Percentiles rank a stretch among this genome's conserved stretches.
These are phyloP conservation scores for Tiliacea aurago DNA, from an alignment of 2,888 invertebrate genomes.

Conservation along the genomic window DNA sequence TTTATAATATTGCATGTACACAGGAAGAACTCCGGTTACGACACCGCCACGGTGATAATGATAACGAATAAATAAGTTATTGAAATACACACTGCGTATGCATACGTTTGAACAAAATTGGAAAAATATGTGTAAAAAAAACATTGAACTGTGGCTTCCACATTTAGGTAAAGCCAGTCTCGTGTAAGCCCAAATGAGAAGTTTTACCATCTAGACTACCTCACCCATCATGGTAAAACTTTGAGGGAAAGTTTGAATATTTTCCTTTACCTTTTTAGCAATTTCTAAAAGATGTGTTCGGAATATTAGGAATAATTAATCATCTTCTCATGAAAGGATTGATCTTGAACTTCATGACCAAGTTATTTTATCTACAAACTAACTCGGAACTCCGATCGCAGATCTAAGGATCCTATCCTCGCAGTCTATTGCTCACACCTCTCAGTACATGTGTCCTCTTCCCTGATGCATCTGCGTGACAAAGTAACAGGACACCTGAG, in stretches of 20 bases:
- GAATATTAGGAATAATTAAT: not conserved
- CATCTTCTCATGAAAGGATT: not conserved
- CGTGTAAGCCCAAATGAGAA: not conserved
- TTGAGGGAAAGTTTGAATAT: not conserved
- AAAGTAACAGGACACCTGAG: not conserved
- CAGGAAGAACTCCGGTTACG: conserved; percentile 67
- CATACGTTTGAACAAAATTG: conserved; percentile 22
- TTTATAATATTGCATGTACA: conserved; percentile 52
- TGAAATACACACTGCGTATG: conserved; percentile 25
- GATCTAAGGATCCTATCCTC: not conserved
- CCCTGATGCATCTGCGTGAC: not conserved
- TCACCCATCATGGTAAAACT: not conserved
- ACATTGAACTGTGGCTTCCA: not conserved
- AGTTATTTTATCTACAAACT: not conserved
- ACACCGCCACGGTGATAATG: conserved; percentile 53
- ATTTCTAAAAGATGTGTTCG: not conserved
- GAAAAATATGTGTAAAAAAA: not conserved
- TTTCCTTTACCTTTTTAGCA: not conserved
- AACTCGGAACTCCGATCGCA: not conserved
- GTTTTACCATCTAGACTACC: not conserved
- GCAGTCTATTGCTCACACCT: not conserved
- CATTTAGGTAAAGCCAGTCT: not conserved
- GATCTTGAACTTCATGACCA: not conserved
- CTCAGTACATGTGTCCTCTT: no score
- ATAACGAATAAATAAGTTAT: conserved; percentile 44